These are phyloP conservation scores for Trachymyrmex septentrionalis DNA, from an alignment of 1,140 invertebrate genomes.

Conservation along the genomic window DNA sequence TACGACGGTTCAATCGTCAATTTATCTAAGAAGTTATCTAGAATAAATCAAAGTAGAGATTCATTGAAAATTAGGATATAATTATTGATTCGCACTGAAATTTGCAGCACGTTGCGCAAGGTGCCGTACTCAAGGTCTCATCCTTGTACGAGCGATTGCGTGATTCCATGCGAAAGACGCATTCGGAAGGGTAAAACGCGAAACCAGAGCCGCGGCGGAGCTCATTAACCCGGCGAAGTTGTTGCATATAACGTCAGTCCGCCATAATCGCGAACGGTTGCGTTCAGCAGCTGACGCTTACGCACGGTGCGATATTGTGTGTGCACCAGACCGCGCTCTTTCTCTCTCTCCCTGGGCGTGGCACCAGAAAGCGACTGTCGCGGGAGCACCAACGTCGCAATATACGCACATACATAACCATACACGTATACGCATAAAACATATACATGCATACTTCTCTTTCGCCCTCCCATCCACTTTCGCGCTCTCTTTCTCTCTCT, in stretches of 20 bases:
- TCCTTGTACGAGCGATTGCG: background rate
- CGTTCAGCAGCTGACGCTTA: slow-evolving; percentile 60
- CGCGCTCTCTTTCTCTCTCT: background rate
- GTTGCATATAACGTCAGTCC: slow-evolving; percentile 33
- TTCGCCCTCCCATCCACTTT: background rate
- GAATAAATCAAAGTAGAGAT: background rate
- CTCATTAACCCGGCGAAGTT: slow-evolving; percentile 41
- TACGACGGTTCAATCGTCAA: background rate
- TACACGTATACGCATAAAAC: background rate
- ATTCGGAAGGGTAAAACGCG: background rate
- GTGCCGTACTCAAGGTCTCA: background rate
- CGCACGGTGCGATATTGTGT: slow-evolving; percentile 63
- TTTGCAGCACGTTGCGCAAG: background rate
- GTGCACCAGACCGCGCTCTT: slow-evolving; percentile 53
- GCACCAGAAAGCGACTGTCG: slow-evolving; percentile 73
- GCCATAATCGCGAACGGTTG: slow-evolving; percentile 33
- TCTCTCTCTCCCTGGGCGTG: slow-evolving; percentile 69
- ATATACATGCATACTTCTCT: slow-evolving; percentile 6
- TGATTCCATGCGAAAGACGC: slow-evolving; percentile 2
- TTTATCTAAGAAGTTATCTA: background rate
- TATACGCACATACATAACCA: background rate
- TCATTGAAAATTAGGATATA: background rate
- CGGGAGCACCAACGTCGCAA: slow-evolving; percentile 62
- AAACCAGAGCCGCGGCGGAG: slow-evolving; percentile 2
- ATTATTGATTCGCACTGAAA: background rate